Conservation (phyloP, 2,113 vertebrate species). For the Microtus ochrogaster region DNA sequence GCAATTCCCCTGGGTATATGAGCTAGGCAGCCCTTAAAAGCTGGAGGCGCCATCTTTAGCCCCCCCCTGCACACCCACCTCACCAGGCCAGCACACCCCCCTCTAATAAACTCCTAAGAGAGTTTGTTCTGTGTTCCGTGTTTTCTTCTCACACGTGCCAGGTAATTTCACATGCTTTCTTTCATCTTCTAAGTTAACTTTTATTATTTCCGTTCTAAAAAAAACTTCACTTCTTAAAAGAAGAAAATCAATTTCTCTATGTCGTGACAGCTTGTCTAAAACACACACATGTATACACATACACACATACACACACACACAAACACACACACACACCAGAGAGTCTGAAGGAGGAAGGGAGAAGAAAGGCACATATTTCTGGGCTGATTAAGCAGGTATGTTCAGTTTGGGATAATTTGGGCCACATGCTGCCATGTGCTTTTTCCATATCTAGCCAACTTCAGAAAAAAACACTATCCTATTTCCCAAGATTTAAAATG, state of each 20-base stretch:
- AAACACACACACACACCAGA: not conserved
- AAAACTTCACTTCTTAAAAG: not conserved
- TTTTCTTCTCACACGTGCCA: too few relatives aligned
- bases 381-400: not conserved
- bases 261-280: not conserved
- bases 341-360: not conserved
- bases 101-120: too few relatives aligned
- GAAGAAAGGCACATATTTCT: not conserved
- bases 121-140: too few relatives aligned
- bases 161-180: not conserved
- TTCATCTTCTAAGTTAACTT: not conserved
- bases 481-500: not conserved
- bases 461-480: not conserved
- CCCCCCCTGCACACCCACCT: too few relatives aligned
- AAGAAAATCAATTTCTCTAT: not conserved
- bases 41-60: too few relatives aligned
- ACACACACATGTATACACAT: not conserved
- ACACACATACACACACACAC: not conserved
- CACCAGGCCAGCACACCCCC: too few relatives aligned
- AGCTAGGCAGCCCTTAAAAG: too few relatives aligned
- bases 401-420: not conserved
- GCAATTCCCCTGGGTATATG: too few relatives aligned
- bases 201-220: not conserved
- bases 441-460: not conserved
- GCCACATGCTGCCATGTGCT: not conserved